Conservation (phyloP, 1,140 invertebrate species). For the Drosophila rufa region DNA sequence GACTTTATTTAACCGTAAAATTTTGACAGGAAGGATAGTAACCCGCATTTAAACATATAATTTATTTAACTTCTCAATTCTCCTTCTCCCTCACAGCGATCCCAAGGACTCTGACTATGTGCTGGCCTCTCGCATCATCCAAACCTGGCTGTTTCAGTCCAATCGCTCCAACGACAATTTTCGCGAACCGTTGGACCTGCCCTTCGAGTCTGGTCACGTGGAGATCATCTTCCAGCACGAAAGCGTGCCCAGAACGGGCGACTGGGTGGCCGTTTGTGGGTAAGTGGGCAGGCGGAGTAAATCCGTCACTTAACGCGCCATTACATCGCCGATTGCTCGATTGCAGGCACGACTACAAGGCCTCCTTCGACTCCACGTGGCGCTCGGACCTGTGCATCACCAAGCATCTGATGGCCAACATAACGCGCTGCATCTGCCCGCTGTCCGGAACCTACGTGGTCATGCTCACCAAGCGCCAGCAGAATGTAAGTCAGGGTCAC, state of each 20-base stretch:
- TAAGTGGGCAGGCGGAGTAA: constrained; percentile 31
- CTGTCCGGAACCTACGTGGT: constrained; percentile 87
- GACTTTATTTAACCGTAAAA: too few relatives aligned
- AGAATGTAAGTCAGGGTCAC: constrained; percentile 85
- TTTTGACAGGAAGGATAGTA: too few relatives aligned
- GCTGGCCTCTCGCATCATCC: constrained; percentile 88
- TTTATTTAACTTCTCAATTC: neutral
- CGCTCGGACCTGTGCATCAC: constrained; percentile 86
- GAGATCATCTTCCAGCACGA: constrained; percentile 85
- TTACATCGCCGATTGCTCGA: neutral
- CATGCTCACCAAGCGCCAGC: constrained; percentile 86
- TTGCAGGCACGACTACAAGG: constrained; percentile 80
- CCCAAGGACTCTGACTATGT: constrained; percentile 89
- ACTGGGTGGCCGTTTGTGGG: constrained; percentile 85
- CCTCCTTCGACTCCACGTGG: constrained; percentile 82
- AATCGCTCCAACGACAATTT: constrained; percentile 80
- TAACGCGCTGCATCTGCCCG: constrained; percentile 87
- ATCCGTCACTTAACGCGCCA: neutral
- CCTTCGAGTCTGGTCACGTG: constrained; percentile 83
- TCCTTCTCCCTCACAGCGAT: constrained; percentile 85
- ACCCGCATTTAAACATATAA: too few relatives aligned
- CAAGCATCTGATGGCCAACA: constrained; percentile 85
- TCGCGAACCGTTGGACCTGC: constrained; percentile 75
- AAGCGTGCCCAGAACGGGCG: constrained; percentile 70
- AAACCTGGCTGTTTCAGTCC: constrained; percentile 85